phyloP scores from a whole-genome alignment of 1,140 invertebrate genomes.

The Diuraphis noxia region DNA sequence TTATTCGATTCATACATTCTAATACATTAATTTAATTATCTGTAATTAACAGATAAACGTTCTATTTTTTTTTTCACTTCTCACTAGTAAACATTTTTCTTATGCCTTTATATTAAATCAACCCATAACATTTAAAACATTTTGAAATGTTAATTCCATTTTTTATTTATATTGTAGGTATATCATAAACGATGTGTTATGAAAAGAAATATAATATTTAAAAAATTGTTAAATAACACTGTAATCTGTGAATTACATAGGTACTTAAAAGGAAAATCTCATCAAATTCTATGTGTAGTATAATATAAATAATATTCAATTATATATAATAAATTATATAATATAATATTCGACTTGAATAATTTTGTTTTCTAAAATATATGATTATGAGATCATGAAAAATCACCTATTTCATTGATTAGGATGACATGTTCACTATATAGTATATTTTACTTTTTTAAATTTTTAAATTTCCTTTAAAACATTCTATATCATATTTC shows the following conservation, averaged over 20 bases:
- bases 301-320: no score
- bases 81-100: neutral
- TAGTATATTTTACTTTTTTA: constrained; percentile 7
- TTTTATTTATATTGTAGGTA: no score
- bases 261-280: no score
- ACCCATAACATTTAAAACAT: neutral
- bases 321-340: no score
- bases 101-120: neutral
- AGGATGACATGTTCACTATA: neutral
- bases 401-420: neutral
- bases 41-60: neutral
- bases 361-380: neutral
- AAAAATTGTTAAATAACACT: neutral
- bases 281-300: no score
- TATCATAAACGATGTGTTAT: no score
- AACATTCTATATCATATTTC: neutral
- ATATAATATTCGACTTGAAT: neutral
- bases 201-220: neutral
- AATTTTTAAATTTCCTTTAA: neutral
- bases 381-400: neutral
- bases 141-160: neutral
- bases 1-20: neutral
- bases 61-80: neutral
- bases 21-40: neutral
- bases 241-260: neutral